Evolutionary conservation across 2,797 vertebrate species (phyloP).

Genomic region (Hozukius guyotensis): DNA sequence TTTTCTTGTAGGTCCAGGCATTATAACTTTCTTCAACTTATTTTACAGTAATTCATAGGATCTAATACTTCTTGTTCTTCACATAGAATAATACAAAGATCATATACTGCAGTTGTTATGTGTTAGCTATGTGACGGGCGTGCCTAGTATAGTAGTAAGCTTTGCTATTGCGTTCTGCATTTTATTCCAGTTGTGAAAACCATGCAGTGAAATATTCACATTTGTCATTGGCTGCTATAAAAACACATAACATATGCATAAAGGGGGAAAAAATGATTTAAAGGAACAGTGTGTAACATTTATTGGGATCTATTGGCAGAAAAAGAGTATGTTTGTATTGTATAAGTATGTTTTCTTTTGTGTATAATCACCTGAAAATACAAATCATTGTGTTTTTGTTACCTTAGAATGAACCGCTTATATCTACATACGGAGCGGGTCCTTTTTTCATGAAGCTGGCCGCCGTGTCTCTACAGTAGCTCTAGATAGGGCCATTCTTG

Average conservation of each 20-base stretch:
- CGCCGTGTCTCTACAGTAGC: too few relatives aligned
- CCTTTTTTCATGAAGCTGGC: too few relatives aligned
- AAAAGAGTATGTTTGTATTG: too few relatives aligned
- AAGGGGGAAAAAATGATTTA: neutral
- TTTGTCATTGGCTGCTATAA: neutral
- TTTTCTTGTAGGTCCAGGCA: neutral
- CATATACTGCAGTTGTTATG: neutral
- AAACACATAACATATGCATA: neutral
- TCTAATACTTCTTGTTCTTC: neutral
- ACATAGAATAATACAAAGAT: neutral
- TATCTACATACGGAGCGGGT: too few relatives aligned
- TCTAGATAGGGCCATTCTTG: too few relatives aligned
- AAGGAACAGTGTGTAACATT: neutral
- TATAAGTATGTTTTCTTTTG: neutral
- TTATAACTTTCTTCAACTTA: neutral
- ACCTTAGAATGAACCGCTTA: too few relatives aligned
- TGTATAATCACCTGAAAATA: neutral
- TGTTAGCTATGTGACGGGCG: neutral
- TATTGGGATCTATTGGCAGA: neutral
- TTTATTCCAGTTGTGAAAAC: neutral
- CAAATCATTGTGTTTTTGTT: too few relatives aligned
- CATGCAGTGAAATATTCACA: neutral
- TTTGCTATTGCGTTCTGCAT: neutral
- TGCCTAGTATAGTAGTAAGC: neutral
- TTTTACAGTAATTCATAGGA: neutral